These are phyloP conservation scores for Parnassius smintheus DNA, from an alignment of 2,888 invertebrate genomes.

Conservation along the genomic window DNA sequence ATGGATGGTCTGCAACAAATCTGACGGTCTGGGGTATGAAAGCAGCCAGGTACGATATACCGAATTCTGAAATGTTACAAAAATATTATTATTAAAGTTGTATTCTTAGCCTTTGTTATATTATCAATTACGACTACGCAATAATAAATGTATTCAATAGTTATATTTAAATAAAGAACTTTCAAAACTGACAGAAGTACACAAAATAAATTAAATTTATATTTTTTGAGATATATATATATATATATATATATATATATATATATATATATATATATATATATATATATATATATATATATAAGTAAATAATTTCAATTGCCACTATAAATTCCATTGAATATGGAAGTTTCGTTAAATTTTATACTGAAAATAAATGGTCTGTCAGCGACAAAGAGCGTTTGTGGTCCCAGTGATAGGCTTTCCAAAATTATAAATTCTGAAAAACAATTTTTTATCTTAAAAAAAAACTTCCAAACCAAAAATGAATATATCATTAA, in stretches of 20 bases:
- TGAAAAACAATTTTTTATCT: conserved; percentile 6
- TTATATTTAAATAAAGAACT: too few species aligned
- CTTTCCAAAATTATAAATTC: conserved; percentile 14
- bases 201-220: too few species aligned
- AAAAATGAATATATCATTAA: too few species aligned
- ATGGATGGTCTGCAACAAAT: conserved; percentile 53
- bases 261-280: too few species aligned
- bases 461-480: not conserved
- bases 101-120: not conserved
- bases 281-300: too few species aligned
- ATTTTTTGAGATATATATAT: too few species aligned
- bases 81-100: conserved; percentile 1
- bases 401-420: conserved; percentile 1
- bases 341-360: conserved; percentile 27
- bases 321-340: conserved; percentile 33
- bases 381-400: conserved; percentile 28
- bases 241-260: too few species aligned
- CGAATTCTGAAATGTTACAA: conserved; percentile 33
- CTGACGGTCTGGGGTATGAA: conserved; percentile 17
- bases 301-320: not conserved
- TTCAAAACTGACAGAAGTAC: too few species aligned
- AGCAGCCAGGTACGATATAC: conserved; percentile 34
- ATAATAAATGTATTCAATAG: too few species aligned
- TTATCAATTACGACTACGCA: not conserved
- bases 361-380: conserved; percentile 37